Percentiles rank a stretch among this genome's conserved stretches.
Evolutionary conservation across 2,888 invertebrate species (phyloP).

Genomic region (Spicauda simplicius): DNA sequence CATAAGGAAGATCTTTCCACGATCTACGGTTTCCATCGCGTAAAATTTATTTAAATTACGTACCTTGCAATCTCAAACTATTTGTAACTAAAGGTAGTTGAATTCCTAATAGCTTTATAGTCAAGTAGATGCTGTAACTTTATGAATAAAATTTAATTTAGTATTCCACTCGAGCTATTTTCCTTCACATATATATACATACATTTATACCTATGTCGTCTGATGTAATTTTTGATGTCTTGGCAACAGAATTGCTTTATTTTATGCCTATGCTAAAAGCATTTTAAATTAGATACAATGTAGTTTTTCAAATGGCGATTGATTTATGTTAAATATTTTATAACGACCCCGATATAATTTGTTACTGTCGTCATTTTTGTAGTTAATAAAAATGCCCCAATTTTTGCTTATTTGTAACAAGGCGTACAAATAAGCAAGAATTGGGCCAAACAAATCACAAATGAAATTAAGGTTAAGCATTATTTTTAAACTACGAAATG

Average conservation of each 20-base stretch:
- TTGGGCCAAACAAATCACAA: too few species aligned
- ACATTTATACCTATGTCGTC: neutral
- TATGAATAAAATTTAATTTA: neutral
- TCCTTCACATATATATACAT: neutral
- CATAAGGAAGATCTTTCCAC: too few species aligned
- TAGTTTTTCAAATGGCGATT: neutral
- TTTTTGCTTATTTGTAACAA: too few species aligned
- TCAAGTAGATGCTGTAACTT: neutral
- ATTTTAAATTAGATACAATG: neutral
- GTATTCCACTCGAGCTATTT: conserved; percentile 4
- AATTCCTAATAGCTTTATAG: neutral
- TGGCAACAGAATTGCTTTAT: conserved; percentile 17
- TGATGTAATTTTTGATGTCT: conserved; percentile 28
- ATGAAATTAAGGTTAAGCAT: too few species aligned
- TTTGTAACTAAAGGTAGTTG: neutral
- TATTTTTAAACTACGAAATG: too few species aligned
- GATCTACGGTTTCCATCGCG: too few species aligned
- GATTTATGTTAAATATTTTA: too few species aligned
- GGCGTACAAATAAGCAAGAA: too few species aligned
- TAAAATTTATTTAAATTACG: too few species aligned
- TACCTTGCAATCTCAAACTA: neutral
- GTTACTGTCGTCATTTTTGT: too few species aligned
- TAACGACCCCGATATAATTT: too few species aligned
- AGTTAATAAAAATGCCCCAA: too few species aligned
- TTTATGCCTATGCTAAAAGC: neutral